Percentiles rank a stretch among this genome's conserved stretches.
These are phyloP conservation scores for Echiichthys vipera DNA, from an alignment of 2,797 vertebrate genomes.

Conservation along the genomic window DNA sequence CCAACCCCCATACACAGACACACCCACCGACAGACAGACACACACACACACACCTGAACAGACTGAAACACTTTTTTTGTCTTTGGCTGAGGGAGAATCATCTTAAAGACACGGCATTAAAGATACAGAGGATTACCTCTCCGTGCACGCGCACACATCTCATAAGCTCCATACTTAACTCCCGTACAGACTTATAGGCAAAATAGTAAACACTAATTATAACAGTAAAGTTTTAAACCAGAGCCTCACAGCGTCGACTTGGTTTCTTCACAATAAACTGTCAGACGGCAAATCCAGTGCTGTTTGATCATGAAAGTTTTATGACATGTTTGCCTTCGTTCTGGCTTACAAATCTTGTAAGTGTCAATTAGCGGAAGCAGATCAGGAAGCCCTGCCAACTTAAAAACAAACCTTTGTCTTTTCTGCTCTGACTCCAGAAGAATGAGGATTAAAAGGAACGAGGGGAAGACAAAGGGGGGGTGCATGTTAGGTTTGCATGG, in stretches of 20 bases:
- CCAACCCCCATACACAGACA: slow-evolving; percentile 14
- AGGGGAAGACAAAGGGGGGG: slow-evolving; percentile 55
- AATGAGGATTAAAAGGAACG: slow-evolving; percentile 66
- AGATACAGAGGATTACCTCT: slow-evolving; percentile 31
- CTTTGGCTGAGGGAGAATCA: slow-evolving; percentile 35
- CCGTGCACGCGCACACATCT: slow-evolving; percentile 7
- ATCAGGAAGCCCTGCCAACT: slow-evolving; percentile 68
- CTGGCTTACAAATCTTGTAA: slow-evolving; percentile 65
- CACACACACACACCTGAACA: slow-evolving; percentile 27
- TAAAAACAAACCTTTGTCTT: slow-evolving; percentile 76
- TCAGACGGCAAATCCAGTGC: slow-evolving; percentile 43
- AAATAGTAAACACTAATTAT: slow-evolving; percentile 44
- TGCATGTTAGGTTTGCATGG: slow-evolving; percentile 60
- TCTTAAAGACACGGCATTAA: slow-evolving; percentile 55
- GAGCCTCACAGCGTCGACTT: slow-evolving; percentile 10
- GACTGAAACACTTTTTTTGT: slow-evolving; percentile 24
- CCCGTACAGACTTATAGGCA: slow-evolving; percentile 3
- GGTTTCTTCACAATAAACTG: slow-evolving; percentile 52
- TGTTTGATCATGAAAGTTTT: slow-evolving; percentile 79
- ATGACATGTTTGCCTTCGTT: slow-evolving; percentile 68
- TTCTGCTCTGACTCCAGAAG: slow-evolving; percentile 59
- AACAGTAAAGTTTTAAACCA: slow-evolving; percentile 52
- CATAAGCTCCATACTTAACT: slow-evolving; percentile 25
- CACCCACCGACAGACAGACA: slow-evolving; percentile 7
- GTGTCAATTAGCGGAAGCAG: slow-evolving; percentile 76